A percentile compares a stretch with the other conserved stretches of the same genome.
Evolutionary conservation across 1,140 invertebrate species (phyloP).

Genomic region (Anastatus disparis): DNA sequence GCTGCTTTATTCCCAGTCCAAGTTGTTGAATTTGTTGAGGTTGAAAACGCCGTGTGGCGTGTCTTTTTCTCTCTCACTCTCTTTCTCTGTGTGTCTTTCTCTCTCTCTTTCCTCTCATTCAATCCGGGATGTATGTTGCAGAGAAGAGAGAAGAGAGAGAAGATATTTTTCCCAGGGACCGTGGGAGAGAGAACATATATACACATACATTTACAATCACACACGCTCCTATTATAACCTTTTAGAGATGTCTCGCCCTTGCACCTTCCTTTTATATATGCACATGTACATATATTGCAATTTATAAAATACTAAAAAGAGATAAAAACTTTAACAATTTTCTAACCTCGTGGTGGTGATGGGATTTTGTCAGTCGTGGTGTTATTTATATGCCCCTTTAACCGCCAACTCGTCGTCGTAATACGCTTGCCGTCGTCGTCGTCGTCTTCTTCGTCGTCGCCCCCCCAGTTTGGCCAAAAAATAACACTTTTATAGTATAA

Average conservation of each 20-base stretch:
- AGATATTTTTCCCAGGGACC: constrained; percentile 31
- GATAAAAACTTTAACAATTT: not conserved
- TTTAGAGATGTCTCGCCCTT: not conserved
- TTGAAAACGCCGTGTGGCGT: not conserved
- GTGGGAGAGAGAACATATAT: constrained; percentile 15
- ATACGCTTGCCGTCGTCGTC: too few relatives aligned
- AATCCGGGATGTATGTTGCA: not conserved
- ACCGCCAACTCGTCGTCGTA: not conserved
- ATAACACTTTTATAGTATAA: too few relatives aligned
- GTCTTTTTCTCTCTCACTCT: not conserved
- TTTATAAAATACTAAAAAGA: not conserved
- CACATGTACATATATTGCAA: too few relatives aligned
- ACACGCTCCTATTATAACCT: constrained; percentile 15
- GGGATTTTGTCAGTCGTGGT: not conserved
- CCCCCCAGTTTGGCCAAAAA: too few relatives aligned
- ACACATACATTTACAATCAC: not conserved
- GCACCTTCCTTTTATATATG: too few relatives aligned
- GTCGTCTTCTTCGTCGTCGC: too few relatives aligned
- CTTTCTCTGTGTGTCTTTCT: not conserved
- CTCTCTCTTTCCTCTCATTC: not conserved
- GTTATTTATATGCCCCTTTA: too few relatives aligned
- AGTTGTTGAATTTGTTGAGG: not conserved
- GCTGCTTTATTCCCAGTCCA: too few relatives aligned
- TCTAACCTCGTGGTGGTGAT: constrained; percentile 26
- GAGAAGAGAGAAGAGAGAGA: constrained; percentile 6